These are phyloP conservation scores for Melanotus villosus DNA, from an alignment of 2,888 invertebrate species.

Conservation along the genomic window DNA sequence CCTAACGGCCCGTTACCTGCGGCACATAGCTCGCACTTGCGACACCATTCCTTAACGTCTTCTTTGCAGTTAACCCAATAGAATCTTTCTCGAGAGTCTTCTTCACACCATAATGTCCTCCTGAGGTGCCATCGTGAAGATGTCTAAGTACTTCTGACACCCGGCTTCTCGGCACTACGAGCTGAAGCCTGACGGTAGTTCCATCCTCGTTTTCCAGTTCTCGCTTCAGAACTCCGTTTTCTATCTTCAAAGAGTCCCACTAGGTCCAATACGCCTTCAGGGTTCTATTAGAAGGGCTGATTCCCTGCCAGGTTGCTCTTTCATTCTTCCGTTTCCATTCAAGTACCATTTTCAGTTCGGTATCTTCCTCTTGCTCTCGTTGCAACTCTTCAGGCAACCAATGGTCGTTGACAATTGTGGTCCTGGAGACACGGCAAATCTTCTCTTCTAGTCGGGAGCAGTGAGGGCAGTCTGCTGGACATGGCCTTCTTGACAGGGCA, in stretches of 20 bases:
- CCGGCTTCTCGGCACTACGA: background rate
- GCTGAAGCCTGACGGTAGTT: background rate
- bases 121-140: constrained; percentile 28
- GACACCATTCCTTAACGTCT: constrained; percentile 41
- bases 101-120: constrained; percentile 55
- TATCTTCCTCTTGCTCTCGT: background rate
- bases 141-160: too few relatives aligned
- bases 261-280: background rate
- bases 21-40: constrained; percentile 42
- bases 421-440: too few relatives aligned
- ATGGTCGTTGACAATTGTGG: background rate
- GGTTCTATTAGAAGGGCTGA: too few relatives aligned
- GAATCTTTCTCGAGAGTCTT: constrained; percentile 51
- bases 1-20: constrained; percentile 47
- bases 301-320: background rate
- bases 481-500: too few relatives aligned
- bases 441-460: too few relatives aligned
- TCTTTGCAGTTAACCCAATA: background rate
- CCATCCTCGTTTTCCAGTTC: background rate
- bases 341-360: too few relatives aligned
- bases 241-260: background rate
- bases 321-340: background rate
- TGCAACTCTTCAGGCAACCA: background rate
- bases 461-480: too few relatives aligned
- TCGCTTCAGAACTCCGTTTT: background rate